Percentiles rank a stretch among this genome's conserved stretches.
These are phyloP conservation scores for Mastigias papua DNA, from an alignment of 30 jellyfish, hydroid and myxozoan species.

Conservation along the genomic window DNA sequence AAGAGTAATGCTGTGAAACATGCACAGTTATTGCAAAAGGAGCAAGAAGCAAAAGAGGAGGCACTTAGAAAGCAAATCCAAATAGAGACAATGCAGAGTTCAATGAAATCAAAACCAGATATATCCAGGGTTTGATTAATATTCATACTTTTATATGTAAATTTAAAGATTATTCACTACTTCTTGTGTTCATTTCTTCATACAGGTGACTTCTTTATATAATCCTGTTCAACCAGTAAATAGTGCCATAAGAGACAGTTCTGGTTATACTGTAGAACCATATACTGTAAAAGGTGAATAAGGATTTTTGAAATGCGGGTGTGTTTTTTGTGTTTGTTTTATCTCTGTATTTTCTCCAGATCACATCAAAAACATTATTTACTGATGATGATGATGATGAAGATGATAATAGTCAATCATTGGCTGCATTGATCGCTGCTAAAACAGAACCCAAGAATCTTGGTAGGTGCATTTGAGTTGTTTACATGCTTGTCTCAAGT, in stretches of 20 bases:
- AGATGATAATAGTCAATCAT: constrained; percentile 52
- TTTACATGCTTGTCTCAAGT: background rate
- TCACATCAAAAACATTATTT: constrained; percentile 51
- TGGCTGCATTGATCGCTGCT: constrained; percentile 62
- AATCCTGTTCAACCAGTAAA: too few species aligned
- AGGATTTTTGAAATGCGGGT: too few species aligned
- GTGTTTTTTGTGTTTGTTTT: too few species aligned
- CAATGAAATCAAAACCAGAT: constrained; percentile 30
- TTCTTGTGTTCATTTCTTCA: background rate
- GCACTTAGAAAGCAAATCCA: constrained; percentile 81
- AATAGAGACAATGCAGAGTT: constrained; percentile 46
- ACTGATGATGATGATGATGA: constrained; percentile 77
- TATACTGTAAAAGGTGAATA: too few species aligned
- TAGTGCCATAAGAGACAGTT: too few species aligned
- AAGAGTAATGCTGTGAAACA: constrained; percentile 79
- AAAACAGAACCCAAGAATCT: constrained; percentile 55
- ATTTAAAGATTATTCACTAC: too few species aligned
- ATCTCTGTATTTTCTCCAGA: too few species aligned
- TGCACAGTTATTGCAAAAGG: constrained; percentile 78
- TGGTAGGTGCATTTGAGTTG: background rate
- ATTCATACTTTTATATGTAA: too few species aligned
- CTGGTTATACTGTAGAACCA: too few species aligned
- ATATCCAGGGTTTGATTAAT: constrained; percentile 26
- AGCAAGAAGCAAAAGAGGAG: constrained; percentile 90
- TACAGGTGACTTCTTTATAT: background rate